Percentiles rank a stretch among this genome's conserved stretches.
phyloP scores from a whole-genome alignment of 2,797 vertebrate genomes.

The Halcyon chelicuti region DNA sequence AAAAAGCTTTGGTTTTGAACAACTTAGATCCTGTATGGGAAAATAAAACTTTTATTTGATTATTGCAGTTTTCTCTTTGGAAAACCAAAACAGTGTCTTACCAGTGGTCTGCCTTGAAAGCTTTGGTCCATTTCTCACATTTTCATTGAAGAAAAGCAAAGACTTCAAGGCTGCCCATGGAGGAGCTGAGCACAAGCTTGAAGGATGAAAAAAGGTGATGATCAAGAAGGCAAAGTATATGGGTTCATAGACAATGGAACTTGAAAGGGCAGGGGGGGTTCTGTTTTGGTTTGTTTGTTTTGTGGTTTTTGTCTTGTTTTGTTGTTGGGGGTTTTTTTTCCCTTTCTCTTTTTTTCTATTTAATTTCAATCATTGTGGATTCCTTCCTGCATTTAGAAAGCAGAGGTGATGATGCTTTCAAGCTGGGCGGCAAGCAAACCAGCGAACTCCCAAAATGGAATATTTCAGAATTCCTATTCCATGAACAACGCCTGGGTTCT shows the following conservation, averaged over 20 bases:
- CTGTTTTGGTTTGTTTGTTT: no score
- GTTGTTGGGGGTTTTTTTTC: no score
- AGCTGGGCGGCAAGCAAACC: neutral
- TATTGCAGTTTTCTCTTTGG: neutral
- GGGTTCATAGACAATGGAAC: neutral
- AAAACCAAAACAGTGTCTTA: neutral
- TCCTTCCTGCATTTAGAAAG: neutral
- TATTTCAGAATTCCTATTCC: slow-evolving; percentile 26
- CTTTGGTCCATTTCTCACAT: neutral
- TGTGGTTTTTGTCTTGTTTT: no score
- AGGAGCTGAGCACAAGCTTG: neutral
- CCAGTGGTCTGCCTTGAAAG: neutral
- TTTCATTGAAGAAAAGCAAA: neutral
- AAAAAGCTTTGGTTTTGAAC: neutral
- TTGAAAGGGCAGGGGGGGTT: neutral
- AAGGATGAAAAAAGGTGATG: neutral
- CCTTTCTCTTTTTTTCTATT: no score
- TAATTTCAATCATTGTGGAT: neutral
- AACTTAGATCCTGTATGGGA: neutral
- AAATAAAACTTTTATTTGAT: neutral
- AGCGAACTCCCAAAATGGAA: neutral
- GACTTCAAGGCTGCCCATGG: neutral
- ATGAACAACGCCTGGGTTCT: neutral
- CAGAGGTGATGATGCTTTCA: neutral
- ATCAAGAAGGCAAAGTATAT: neutral